Percentiles rank a stretch among this genome's conserved stretches.
Conservation (phyloP, 2,888 invertebrate species). For the Adelphocoris suturalis region DNA sequence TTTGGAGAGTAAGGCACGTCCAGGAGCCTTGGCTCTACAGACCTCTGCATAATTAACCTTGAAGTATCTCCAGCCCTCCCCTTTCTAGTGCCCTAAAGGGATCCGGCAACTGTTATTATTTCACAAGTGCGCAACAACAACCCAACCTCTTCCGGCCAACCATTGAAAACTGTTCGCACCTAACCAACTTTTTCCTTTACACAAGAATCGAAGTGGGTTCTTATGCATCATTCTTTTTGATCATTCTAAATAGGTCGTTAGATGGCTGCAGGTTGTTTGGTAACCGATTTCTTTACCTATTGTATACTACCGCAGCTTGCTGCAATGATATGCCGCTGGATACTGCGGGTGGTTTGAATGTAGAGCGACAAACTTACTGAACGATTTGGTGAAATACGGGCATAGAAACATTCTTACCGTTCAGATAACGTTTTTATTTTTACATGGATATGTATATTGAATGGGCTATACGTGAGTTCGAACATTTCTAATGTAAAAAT, state of each 20-base stretch:
- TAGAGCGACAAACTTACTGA: not conserved
- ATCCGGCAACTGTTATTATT: constrained; percentile 21
- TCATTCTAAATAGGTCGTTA: constrained; percentile 8
- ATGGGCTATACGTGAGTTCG: no score
- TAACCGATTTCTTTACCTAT: not conserved
- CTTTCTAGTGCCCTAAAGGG: constrained; percentile 27
- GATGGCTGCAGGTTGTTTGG: not conserved
- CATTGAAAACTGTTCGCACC: constrained; percentile 22
- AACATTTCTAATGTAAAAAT: no score
- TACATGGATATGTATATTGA: no score
- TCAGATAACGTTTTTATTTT: no score
- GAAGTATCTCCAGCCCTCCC: constrained; percentile 7
- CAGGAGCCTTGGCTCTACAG: not conserved
- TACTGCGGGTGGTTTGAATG: not conserved
- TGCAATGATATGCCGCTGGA: not conserved
- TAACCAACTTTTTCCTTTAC: not conserved
- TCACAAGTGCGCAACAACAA: constrained; percentile 42
- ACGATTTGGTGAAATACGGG: no score
- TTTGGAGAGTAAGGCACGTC: constrained; percentile 9
- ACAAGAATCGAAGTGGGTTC: not conserved
- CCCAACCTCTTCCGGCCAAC: constrained; percentile 19
- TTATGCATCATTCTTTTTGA: not conserved
- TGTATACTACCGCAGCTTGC: not conserved
- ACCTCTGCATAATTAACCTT: constrained; percentile 43
- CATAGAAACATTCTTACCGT: no score